Evolutionary conservation across 1,140 invertebrate species (phyloP), one percentile per base, ranked within the genome.

Genomic region (Anoplophora glabripennis): DNA sequence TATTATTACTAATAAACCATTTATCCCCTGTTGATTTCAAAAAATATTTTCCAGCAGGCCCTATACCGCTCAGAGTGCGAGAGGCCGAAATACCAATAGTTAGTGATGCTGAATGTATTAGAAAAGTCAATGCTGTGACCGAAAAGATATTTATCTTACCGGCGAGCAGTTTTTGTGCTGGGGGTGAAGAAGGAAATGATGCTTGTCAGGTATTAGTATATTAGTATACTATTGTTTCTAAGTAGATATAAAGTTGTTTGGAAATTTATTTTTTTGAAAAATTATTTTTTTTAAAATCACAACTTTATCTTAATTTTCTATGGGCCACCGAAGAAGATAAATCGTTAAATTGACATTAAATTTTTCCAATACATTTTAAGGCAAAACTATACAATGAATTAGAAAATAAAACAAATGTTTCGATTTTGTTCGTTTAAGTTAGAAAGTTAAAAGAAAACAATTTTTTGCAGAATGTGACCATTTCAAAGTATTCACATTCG

Each of bases 141-240:
- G 92, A 95, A 74, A 95, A 95, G 75, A 91, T 93, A 66, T 96
- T 96, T 73, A 93, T 94, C 61, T 73, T 96, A 64, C 93, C 93
- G 12, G 90, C 92, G 1, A 91, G 89, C 64, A 94, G 90, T 71
- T 96, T 95, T 78, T 96, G 93, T 76, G 93, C 93, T 7, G 93
- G 93, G 9, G 93, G 93, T 0, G 92, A 95, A 76, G 85, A 90
- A 68, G 92, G 92, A 44, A 93, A 94, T 73, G 93, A 96, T 75
- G 93, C 93, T 44, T 96, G 93, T 72, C 93, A 94, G 85, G 91
- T 92, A 79, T n/a, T n/a, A n/a, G n/a, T n/a, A n/a, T n/a, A n/a
- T n/a, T n/a, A n/a, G n/a, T 75, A 62, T 54, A 52, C 12, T 17
- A 12, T 3, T n/a, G 33, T 47, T 48, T 45, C n/a, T 45, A 14